Conservation (phyloP, 2,113 vertebrate species). For the Melanotaenia duboulayi region DNA sequence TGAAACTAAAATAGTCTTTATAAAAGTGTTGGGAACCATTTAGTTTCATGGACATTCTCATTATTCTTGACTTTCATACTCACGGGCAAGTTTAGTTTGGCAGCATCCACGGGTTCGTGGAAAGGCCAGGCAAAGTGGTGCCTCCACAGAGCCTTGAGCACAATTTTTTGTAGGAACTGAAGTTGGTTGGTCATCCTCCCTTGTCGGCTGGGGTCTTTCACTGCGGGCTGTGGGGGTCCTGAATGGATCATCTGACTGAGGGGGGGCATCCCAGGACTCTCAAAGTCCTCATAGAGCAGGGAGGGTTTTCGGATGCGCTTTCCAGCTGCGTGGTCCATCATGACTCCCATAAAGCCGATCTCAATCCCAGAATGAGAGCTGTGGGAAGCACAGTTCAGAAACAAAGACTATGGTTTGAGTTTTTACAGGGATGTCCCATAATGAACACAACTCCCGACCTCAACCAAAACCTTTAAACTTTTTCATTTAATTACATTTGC, state of each 20-base stretch:
- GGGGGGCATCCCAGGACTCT: constrained; percentile 87
- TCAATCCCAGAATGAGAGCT: constrained; percentile 75
- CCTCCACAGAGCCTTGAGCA: constrained; percentile 93
- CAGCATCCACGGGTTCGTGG: constrained; percentile 90
- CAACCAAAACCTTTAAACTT: too few relatives aligned
- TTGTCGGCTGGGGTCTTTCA: constrained; percentile 87
- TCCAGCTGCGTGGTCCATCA: constrained; percentile 86
- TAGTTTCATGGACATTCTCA: background rate
- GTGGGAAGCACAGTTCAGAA: constrained; percentile 47
- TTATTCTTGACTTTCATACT: constrained; percentile 44
- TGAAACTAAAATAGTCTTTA: background rate
- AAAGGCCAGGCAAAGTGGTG: constrained; percentile 97
- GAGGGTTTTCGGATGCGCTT: constrained; percentile 95
- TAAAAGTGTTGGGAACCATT: too few relatives aligned
- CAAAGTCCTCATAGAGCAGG: constrained; percentile 91
- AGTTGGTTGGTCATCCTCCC: constrained; percentile 92
- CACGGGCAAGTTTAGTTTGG: constrained; percentile 90
- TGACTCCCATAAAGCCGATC: constrained; percentile 64
- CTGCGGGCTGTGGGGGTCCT: constrained; percentile 84
- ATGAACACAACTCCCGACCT: too few relatives aligned
- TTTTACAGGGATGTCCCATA: background rate
- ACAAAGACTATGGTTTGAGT: background rate
- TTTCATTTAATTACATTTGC: too few relatives aligned
- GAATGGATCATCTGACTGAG: constrained; percentile 74
- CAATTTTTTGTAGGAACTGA: constrained; percentile 92